Base-by-base conservation (phyloP, 2,888 invertebrate species). In the Stegana nigrithorax region DNA sequence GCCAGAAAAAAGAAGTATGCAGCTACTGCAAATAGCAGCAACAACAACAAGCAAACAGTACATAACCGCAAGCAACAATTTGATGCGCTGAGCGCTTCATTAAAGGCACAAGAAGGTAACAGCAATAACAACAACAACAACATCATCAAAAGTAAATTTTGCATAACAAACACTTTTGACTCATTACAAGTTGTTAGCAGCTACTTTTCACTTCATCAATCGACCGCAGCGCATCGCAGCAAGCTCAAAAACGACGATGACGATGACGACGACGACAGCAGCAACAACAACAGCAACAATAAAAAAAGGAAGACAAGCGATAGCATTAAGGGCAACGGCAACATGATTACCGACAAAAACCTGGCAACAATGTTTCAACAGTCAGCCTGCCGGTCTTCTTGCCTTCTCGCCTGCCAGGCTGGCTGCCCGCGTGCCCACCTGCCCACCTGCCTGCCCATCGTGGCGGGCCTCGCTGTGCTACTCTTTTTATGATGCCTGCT, bases 171-270 rank as follows among this genome's bases (percentile, higher is more conserved):
- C 68, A 67, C 65, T 67, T 70, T 56, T 17, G 63, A 66, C 71
- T 75, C 77, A 76, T 75, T 74, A 75, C 77, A 76, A 76, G 79
- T 71, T 78, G 75, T 75, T 75, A 75, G 79, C 70, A 64, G 67
- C 67, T 77, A 78, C 66, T 75, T 75, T 76, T 73, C 75, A 78
- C 77, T 71, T 70, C 79, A 78, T 75, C 79, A 75, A 65, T 65
- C 60, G 39, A 47, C 10, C 47, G 27, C 21, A 21, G 21, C n/a
- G 26, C 51, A n/a, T 7, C 23, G n/a, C 26, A 57, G 10, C 14
- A 23, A 27, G 42, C 44, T n/a, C n/a, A n/a, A 57, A 42, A 50
- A 23, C 14, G 26, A 14, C 47, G 10, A 32, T 8, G 32, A 12
- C 32, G 32, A 32, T 32, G n/a, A 8, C 19, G 19, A 44, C 44